Base-by-base conservation (phyloP, 2,888 invertebrate genomes). In the Azorinus chamasolen region DNA sequence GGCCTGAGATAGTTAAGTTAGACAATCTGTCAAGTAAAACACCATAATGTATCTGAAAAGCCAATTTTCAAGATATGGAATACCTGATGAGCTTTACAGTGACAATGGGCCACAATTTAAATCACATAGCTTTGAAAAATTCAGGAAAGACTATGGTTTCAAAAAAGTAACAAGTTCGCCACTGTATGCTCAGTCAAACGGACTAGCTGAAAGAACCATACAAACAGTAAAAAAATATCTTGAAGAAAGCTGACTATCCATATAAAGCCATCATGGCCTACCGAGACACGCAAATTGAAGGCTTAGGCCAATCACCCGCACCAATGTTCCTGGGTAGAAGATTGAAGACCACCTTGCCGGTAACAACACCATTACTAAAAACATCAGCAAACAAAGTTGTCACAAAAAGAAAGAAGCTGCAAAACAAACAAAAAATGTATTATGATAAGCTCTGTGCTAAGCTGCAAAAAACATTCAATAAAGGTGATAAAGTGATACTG, bases 311-410 rank as follows among this genome's bases (percentile, higher is more conserved):
- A 25, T 63, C 53, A 1, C 63, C 51, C 18, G 63, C 63, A 41
- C 63, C n/a, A 63, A 41, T 4, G 51, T 53, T 53, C 39, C 27
- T 63, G 10, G 53, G 53, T n/a, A 51, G 63, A 32, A 61, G 48
- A 24, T 41, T 73, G 3, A 73, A 69, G 63, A 69, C 68, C 22
- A 59, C 50, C 2, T 20, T 73, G 1, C 78, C 78, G n/a, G n/a
- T n/a, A n/a, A n/a, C n/a, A n/a, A n/a, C n/a, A n/a, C n/a, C n/a
- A n/a, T n/a, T n/a, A n/a, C n/a, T n/a, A n/a, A n/a, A n/a, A n/a
- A n/a, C n/a, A n/a, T n/a, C n/a, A n/a, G n/a, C n/a, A n/a, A n/a
- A n/a, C n/a, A n/a, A n/a, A n/a, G n/a, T n/a, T n/a, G n/a, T n/a
- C n/a, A n/a, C n/a, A n/a, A n/a, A n/a, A n/a, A n/a, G n/a, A n/a